Evolutionary conservation across 2,113 vertebrate species (phyloP).

Genomic region (Phalacrocorax pelagicus): DNA sequence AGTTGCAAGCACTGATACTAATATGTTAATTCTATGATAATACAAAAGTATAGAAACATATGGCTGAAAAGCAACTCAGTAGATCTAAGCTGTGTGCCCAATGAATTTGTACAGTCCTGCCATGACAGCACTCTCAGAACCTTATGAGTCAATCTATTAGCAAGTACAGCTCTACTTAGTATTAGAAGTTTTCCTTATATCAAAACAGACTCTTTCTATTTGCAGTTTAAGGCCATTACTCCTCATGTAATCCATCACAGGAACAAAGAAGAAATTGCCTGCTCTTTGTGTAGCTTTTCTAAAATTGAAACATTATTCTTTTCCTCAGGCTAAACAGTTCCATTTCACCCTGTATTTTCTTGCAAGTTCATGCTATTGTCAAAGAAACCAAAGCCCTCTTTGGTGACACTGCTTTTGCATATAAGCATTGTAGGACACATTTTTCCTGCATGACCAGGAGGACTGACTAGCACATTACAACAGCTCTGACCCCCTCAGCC

Average conservation of each 20-base stretch:
- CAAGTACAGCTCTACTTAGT: not conserved
- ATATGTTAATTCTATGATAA: not conserved
- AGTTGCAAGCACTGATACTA: not conserved
- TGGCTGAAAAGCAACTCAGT: not conserved
- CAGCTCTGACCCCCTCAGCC: not conserved
- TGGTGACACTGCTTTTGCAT: not conserved
- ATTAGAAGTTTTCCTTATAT: not conserved
- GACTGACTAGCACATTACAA: not conserved
- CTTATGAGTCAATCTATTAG: not conserved
- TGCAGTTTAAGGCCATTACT: not conserved
- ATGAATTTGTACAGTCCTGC: not conserved
- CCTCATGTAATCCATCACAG: not conserved
- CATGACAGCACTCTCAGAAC: not conserved
- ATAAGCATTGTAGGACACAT: not conserved
- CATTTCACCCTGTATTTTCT: not conserved
- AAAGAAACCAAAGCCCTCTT: not conserved
- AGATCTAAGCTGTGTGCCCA: not conserved
- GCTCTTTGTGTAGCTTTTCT: not conserved
- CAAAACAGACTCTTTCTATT: not conserved
- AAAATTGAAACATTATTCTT: not conserved
- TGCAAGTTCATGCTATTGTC: not conserved
- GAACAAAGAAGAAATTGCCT: not conserved
- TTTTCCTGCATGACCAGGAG: not conserved
- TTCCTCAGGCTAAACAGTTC: not conserved
- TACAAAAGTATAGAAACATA: not conserved